Evolutionary conservation across 2,797 vertebrate genomes (phyloP), one percentile per base, ranked within the genome.

Genomic region (Melanotaenia nigrans): DNA sequence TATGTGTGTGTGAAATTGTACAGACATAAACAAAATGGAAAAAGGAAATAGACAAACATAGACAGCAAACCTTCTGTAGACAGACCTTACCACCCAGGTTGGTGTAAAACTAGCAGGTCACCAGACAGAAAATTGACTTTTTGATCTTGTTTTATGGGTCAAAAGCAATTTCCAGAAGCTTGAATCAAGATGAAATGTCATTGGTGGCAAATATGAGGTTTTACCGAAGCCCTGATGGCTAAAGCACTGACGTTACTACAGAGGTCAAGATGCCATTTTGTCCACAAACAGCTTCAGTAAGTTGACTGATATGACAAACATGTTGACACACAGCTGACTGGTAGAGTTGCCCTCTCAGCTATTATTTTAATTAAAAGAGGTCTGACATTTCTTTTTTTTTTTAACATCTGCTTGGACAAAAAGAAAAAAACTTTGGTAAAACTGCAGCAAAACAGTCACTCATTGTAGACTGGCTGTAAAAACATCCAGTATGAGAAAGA

Each of bases 41-140:
- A 86, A 74, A 54, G 72, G 73, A 75, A 64, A 77, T 32, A 82
- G 73, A 77, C 70, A 85, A 71, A 89, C 68, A 68, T 56, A 74
- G 67, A 75, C 55, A 49, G 32, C 68, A 53, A 82, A 70, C 64
- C 40, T 36, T 8, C 32, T 1, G 2, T 60, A 80, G 61, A 58
- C 67, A 53, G 51, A 68, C 60, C 42, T 68, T 59, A 61, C 36
- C 66, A 60, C 22, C 24, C 45, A 49, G 59, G 30, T 73, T 7
- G 4, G 51, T 75, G 51, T 65, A 49, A 40, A 73, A 64, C 58
- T 5, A 38, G 61, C 55, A 75, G 56, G 74, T 68, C 75, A 80
- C 14, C 3, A 1, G 47, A 69, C 49, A 49, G 40, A 36, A 71
- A 53, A 71, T 33, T 55, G 28, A 38, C 61, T 59, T 71, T 71